Percentiles rank a stretch among this genome's conserved stretches.
Evolutionary conservation across 1,140 invertebrate species (phyloP).

Genomic region (Tribolium castaneum): DNA sequence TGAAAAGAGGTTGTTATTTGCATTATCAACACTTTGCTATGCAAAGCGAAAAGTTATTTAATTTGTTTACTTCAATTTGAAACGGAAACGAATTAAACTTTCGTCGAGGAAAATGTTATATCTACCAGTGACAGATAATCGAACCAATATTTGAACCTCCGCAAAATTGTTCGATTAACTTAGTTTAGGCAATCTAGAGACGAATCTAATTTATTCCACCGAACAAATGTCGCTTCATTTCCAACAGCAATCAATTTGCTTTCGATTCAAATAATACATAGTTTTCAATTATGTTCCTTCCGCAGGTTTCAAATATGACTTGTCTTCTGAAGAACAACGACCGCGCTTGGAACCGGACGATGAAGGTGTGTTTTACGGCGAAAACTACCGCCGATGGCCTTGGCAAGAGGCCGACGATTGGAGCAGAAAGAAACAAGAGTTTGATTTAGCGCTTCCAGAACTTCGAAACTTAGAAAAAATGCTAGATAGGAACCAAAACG

Average conservation of each 20-base stretch:
- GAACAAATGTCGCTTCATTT: background rate
- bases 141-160: background rate
- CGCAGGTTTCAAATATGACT: slow-evolving; percentile 32
- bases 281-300: slow-evolving; percentile 1
- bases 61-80: background rate
- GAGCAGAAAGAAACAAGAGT: slow-evolving; percentile 15
- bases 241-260: background rate
- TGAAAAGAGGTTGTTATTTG: too few species aligned
- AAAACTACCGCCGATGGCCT: slow-evolving; percentile 18
- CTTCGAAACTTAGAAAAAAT: background rate
- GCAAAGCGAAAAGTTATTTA: background rate
- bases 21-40: too few species aligned
- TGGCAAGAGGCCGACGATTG: background rate
- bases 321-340: slow-evolving; percentile 30
- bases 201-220: background rate
- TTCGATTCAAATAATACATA: background rate
- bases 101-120: background rate
- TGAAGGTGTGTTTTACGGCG: background rate
- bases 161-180: background rate
- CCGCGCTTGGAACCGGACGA: slow-evolving; percentile 1
- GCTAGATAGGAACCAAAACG: background rate
- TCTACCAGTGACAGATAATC: background rate
- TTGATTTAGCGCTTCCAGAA: slow-evolving; percentile 33
- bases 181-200: background rate
- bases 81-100: background rate